Evolutionary conservation across 30 jellyfish, hydroid and myxozoan species (phyloP).

Genomic region (Clytia hemisphaerica): DNA sequence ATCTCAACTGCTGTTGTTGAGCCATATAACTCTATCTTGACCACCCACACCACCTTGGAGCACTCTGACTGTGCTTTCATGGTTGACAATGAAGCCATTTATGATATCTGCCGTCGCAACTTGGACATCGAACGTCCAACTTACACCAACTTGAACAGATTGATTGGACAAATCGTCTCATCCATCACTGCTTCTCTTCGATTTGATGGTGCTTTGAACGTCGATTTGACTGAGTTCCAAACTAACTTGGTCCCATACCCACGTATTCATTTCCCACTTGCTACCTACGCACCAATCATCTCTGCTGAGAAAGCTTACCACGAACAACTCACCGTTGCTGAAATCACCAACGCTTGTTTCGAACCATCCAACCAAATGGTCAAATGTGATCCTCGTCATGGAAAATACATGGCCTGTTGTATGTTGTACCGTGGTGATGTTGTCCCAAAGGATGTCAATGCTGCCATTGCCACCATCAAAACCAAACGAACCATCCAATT

Average conservation of each 20-base stretch:
- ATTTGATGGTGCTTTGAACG: constrained; percentile 89
- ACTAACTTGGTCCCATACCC: constrained; percentile 91
- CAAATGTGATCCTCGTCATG: constrained; percentile 83
- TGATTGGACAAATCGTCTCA: constrained; percentile 81
- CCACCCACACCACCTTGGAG: constrained; percentile 78
- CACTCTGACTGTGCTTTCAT: constrained; percentile 79
- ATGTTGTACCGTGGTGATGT: constrained; percentile 87
- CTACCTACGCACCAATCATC: constrained; percentile 76
- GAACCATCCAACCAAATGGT: constrained; percentile 90
- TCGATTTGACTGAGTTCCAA: constrained; percentile 76
- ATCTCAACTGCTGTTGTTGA: constrained; percentile 87
- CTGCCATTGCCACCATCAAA: constrained; percentile 70
- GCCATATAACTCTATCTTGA: constrained; percentile 83
- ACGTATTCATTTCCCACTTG: constrained; percentile 83
- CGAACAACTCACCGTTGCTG: constrained; percentile 61
- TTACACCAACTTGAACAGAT: constrained; percentile 64
- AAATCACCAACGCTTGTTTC: constrained; percentile 65
- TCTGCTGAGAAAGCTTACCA: constrained; percentile 88
- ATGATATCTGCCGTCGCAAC: constrained; percentile 70
- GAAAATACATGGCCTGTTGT: constrained; percentile 95
- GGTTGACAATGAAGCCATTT: constrained; percentile 86
- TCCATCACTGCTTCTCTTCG: constrained; percentile 87
- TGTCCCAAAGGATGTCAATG: constrained; percentile 85
- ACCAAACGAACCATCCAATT: constrained; percentile 68
- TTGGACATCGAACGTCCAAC: constrained; percentile 84